These are phyloP conservation scores for Struthio camelus DNA, from an alignment of 2,113 vertebrate genomes.

Conservation along the genomic window DNA sequence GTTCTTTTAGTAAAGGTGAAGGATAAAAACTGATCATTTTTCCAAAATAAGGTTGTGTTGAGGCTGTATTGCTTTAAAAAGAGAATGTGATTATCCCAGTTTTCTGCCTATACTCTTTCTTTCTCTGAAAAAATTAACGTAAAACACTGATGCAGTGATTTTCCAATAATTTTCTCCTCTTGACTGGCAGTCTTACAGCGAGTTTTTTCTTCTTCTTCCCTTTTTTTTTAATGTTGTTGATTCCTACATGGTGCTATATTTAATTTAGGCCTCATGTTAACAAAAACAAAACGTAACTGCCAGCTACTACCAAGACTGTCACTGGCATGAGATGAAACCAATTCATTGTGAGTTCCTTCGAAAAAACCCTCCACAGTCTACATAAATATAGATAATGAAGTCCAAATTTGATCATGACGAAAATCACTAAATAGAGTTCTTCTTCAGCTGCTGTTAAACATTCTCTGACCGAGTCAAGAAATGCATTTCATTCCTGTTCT, in stretches of 20 bases:
- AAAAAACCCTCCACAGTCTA: neutral
- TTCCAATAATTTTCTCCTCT: neutral
- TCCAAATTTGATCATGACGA: neutral
- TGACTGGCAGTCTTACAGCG: neutral
- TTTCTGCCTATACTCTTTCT: neutral
- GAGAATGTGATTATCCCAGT: neutral
- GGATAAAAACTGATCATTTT: neutral
- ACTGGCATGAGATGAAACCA: neutral
- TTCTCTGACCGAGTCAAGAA: neutral
- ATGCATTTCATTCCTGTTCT: constrained; percentile 10
- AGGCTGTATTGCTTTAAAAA: neutral
- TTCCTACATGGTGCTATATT: neutral
- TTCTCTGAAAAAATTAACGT: neutral
- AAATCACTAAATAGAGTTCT: constrained; percentile 26
- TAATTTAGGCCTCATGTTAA: neutral
- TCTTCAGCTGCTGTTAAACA: constrained; percentile 17
- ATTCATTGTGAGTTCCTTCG: neutral
- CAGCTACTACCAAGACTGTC: neutral
- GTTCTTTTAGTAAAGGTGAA: neutral
- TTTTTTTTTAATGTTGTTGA: neutral
- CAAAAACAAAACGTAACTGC: neutral
- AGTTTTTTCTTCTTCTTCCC: neutral
- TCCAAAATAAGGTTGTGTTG: neutral
- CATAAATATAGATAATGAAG: neutral
- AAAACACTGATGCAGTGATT: neutral